Percentiles rank a stretch among this genome's conserved stretches.
phyloP scores from a whole-genome alignment of 2,888 invertebrate genomes.

The Cephus pulcher region DNA sequence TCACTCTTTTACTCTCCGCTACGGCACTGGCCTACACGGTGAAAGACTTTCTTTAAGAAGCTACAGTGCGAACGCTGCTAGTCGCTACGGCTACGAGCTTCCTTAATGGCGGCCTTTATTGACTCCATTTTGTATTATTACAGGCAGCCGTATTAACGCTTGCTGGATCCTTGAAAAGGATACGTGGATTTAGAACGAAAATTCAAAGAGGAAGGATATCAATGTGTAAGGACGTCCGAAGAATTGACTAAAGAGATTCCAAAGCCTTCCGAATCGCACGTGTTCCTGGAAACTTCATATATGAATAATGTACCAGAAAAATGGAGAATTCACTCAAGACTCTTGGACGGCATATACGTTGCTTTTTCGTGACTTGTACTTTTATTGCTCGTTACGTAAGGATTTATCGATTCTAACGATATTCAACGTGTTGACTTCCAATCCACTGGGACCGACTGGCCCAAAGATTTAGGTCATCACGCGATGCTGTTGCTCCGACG shows the following conservation, averaged over 20 bases:
- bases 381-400: not conserved
- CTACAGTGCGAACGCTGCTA: conserved; percentile 20
- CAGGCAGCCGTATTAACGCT: not conserved
- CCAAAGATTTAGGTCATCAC: conserved; percentile 60
- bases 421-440: not conserved
- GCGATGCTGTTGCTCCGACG: not conserved
- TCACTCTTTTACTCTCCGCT: conserved; percentile 27
- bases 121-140: not conserved
- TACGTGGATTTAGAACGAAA: not conserved
- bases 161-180: not conserved
- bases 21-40: conserved; percentile 41
- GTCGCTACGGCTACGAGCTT: not conserved
- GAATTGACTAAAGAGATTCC: rapidly evolving
- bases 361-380: not conserved
- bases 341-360: too few species aligned
- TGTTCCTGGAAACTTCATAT: not conserved
- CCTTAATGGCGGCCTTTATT: not conserved
- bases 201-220: not conserved
- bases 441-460: conserved; percentile 30
- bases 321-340: not conserved
- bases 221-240: rapidly evolving
- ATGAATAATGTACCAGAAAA: not conserved
- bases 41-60: conserved; percentile 65
- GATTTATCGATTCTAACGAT: not conserved
- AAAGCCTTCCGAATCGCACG: not conserved